Evolutionary conservation across 53 echinoderm and acorn worm species (phyloP), one percentile per base, ranked within the genome.

Genomic region (Paracentrotus lividus): DNA sequence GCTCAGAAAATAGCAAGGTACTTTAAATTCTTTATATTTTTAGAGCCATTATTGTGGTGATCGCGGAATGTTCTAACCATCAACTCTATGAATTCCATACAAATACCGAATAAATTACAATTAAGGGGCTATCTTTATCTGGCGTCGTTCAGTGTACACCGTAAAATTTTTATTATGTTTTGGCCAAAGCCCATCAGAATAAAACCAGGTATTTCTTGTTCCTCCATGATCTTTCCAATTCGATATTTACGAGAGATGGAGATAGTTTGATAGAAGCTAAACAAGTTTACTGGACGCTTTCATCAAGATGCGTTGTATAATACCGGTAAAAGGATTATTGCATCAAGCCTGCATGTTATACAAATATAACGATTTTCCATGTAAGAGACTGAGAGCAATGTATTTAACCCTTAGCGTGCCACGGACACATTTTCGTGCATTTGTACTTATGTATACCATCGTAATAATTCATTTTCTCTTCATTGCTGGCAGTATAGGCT

Each of bases 71-170:
- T 42, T 9, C 24, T 26, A n/a, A 45, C 81, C 14, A 45, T 81
- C 6, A 81, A 81, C 81, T 47, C 44, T 26, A 81, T 81, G n/a
- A 81, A 81, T 49, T 47, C 47, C 47, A 81, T 34, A 47, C 81
- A 81, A 81, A 81, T 81, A 81, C 47, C 81, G 81, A 81, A 81
- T 81, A 81, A 81, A 81, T 81, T 81, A 81, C 47, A 81, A 81
- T 81, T 81, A 81, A 81, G 81, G n/a, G 81, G 26, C 47, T 47
- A 81, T 81, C 81, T 44, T 81, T 45, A 81, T n/a, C 18, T 26
- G 24, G 81, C 9, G 47, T 45, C 81, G 47, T 31, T n/a, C n/a
- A n/a, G n/a, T 47, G 44, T 47, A 47, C 81, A 47, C 81, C 45
- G 81, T 81, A 81, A 81, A 81, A 47, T 9, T 81, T 81, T 81